Base-by-base conservation (phyloP, 2,888 invertebrate species). In the Dicyrtoma fusca region DNA sequence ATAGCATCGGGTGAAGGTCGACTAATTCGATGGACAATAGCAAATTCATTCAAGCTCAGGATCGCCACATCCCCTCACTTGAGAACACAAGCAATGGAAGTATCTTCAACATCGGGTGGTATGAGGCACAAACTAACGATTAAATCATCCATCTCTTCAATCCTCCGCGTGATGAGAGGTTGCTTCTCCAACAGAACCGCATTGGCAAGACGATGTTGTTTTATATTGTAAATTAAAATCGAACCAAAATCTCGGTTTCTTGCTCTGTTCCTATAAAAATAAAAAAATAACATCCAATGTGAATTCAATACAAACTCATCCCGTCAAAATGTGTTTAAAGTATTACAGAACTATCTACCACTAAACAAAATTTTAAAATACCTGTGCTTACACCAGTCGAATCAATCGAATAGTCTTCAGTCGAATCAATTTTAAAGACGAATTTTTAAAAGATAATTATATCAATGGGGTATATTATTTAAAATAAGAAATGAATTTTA, bases 51-150 rank as follows among this genome's bases (percentile, higher is more conserved):
- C 1, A 78, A 59, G 34, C 72, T 74, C 6, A 73, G 73, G 14
- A 79, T 75, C 10, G 65, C 64, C 0, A 78, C 73, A 59, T 72
- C 64, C 10, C 80, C 80, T 51, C 68, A 51, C 3, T 34, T 55
- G 8, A 78, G 68, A 57, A 77, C 78, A 42, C 72, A 77, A 1
- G 73, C 76, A 13, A 81, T 78, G 14, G 79, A 77, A 14, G 57
- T 5, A 1, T 83, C 83, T 62, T 82, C 82, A 84, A 85, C 86
- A 17, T 84, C 81, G 25, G 85, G 82, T 0, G 92, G 91, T 78
- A 92, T 83, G 72, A 92, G 84, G 75, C 89, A 89, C 42, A 91
- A 84, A 81, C 91, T 90, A 1, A 89, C 83, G 0, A 92, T 91
- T 77, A 88, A 88, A 81, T 92, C 90, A 53, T 87, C 86, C 64